Evolutionary conservation across 2,113 vertebrate species (phyloP).

Genomic region (Ranitomeya variabilis): DNA sequence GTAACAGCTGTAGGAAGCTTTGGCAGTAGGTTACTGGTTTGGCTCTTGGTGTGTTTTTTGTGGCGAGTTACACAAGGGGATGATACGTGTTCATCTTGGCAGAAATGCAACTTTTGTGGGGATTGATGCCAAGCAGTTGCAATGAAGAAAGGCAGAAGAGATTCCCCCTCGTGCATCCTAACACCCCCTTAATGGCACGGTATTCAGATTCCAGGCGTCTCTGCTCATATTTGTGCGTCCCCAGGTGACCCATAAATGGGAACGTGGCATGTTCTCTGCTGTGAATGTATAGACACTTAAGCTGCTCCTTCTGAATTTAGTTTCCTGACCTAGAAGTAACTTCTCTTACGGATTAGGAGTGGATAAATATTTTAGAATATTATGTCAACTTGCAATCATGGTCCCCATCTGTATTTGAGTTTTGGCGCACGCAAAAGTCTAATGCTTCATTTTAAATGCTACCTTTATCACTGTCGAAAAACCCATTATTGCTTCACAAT

Average conservation of each 20-base stretch:
- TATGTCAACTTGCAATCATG: background rate
- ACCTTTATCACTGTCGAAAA: background rate
- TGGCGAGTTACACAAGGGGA: constrained; percentile 35
- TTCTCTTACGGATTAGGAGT: background rate
- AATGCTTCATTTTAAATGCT: background rate
- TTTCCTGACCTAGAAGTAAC: background rate
- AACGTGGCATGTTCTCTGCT: constrained; percentile 35
- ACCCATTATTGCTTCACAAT: too few species aligned
- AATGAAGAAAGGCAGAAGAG: constrained; percentile 25
- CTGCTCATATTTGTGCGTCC: constrained; percentile 9
- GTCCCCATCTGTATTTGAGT: background rate
- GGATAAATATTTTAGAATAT: background rate
- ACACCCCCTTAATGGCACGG: background rate
- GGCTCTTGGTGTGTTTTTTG: constrained; percentile 33
- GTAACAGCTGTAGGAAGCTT: constrained; percentile 37
- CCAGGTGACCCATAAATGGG: constrained; percentile 43
- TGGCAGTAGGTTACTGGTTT: constrained; percentile 29
- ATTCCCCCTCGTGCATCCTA: background rate
- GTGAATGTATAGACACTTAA: background rate
- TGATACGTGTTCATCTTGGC: constrained; percentile 47
- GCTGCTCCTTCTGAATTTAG: background rate
- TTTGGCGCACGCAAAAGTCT: background rate
- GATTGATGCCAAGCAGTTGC: constrained; percentile 16
- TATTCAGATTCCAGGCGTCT: constrained; percentile 29
- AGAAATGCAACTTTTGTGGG: constrained; percentile 14